Percentiles rank a stretch among this genome's conserved stretches.
Conservation (phyloP, 2,888 invertebrate species). For the Drosophila pseudotalamancana region DNA sequence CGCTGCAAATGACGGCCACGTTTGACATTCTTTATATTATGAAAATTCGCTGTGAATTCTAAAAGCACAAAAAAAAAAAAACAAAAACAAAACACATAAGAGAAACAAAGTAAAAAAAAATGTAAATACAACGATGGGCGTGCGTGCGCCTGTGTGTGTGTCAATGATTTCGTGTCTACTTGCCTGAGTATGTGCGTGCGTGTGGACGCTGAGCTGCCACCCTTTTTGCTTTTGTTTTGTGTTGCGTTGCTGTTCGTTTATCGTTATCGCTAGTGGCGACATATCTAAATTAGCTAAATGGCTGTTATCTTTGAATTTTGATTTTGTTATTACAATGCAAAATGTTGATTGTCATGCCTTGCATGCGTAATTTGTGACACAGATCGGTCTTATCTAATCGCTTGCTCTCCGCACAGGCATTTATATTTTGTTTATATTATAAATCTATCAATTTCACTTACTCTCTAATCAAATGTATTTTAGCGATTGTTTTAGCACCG, state of each 20-base stretch:
- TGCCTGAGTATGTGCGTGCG: neutral
- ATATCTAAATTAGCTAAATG: neutral
- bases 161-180: neutral
- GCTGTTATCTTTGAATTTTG: conserved; percentile 24
- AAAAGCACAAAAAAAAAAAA: neutral
- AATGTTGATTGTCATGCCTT: conserved; percentile 8
- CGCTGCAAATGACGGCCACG: neutral
- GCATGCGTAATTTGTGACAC: neutral
- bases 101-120: no score
- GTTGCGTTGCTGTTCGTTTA: conserved; percentile 23
- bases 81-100: no score
- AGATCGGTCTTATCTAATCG: conserved; percentile 28
- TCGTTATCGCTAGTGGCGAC: conserved; percentile 9
- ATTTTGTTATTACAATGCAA: neutral
- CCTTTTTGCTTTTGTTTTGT: neutral
- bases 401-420: conserved; percentile 5
- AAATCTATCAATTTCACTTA: conserved; percentile 17
- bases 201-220: neutral
- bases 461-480: neutral
- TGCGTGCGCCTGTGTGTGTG: neutral
- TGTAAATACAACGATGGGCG: neutral
- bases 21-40: neutral
- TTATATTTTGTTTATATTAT: conserved; percentile 18
- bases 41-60: conserved; percentile 29
- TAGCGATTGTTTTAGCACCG: neutral